Conservation (phyloP, 2,113 vertebrate genomes). For the Fregetta grallaria region DNA sequence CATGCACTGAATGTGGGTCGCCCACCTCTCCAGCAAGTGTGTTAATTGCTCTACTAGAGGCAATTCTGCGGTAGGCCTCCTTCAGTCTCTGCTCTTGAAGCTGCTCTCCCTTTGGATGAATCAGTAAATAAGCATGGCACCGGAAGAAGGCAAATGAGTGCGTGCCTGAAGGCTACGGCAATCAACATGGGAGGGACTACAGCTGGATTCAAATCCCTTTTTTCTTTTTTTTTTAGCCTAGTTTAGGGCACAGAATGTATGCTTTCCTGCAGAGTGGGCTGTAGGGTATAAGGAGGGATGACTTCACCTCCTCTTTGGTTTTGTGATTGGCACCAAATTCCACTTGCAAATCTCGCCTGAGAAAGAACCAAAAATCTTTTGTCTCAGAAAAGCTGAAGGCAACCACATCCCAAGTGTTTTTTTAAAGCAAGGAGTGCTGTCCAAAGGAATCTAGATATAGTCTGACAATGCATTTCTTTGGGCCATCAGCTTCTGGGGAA, state of each 20-base stretch:
- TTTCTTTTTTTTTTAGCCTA: neutral
- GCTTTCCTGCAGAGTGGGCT: neutral
- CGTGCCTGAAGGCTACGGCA: neutral
- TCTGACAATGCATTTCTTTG: neutral
- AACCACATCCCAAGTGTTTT: neutral
- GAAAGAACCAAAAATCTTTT: neutral
- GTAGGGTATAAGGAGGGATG: neutral
- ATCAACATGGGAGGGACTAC: neutral
- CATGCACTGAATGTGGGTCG: rapidly evolving
- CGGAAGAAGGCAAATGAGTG: neutral
- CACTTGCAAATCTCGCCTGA: neutral
- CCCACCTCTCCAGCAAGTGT: neutral
- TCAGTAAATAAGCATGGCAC: neutral
- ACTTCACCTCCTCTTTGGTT: conserved; percentile 8
- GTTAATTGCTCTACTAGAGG: neutral
- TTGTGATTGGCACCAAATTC: neutral
- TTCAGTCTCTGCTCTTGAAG: neutral
- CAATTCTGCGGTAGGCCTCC: neutral
- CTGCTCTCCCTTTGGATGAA: neutral
- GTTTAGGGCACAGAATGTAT: neutral
- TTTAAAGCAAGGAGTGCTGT: neutral
- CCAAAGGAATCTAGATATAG: neutral
- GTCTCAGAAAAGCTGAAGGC: neutral
- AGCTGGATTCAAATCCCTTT: neutral
- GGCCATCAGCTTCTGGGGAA: neutral